phyloP scores from a whole-genome alignment of 2,797 vertebrate genomes.

The Periophthalmus magnuspinnatus region DNA sequence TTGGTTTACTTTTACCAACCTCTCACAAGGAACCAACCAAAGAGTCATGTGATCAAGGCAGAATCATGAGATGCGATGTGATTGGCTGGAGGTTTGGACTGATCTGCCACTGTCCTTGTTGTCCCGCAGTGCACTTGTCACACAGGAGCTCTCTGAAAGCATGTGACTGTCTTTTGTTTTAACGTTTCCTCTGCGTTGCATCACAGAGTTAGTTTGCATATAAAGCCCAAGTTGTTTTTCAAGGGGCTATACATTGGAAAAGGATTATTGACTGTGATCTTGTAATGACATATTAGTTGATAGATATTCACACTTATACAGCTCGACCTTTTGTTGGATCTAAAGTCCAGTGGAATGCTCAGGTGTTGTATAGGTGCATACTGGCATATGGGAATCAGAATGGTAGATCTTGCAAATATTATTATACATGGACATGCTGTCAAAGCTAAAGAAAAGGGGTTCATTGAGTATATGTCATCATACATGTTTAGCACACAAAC shows the following conservation, averaged over 20 bases:
- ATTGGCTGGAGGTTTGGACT: conserved; percentile 32
- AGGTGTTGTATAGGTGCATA: too few species aligned
- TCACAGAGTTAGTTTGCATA: conserved; percentile 22
- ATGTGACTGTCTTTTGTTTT: conserved; percentile 42
- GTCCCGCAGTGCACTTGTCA: conserved; percentile 38
- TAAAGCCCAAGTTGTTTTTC: conserved; percentile 12
- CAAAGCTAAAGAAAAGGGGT: too few species aligned
- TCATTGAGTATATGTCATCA: too few species aligned
- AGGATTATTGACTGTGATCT: neutral
- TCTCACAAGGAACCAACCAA: conserved; percentile 3
- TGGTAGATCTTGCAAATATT: too few species aligned
- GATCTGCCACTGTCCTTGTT: conserved; percentile 48
- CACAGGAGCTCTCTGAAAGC: conserved; percentile 7
- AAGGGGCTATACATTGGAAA: conserved; percentile 14
- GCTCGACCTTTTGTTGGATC: neutral
- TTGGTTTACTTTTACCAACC: conserved; percentile 29
- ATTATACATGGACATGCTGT: too few species aligned
- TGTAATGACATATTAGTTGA: neutral
- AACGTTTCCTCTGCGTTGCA: conserved; percentile 41
- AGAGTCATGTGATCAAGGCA: conserved; percentile 33
- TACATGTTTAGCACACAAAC: too few species aligned
- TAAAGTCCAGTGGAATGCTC: neutral
- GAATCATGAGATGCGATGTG: conserved; percentile 11
- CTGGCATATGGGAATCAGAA: too few species aligned
- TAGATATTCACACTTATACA: neutral